Base-by-base conservation (phyloP, 1,140 invertebrate genomes). In the Drosophila kepulauana region DNA sequence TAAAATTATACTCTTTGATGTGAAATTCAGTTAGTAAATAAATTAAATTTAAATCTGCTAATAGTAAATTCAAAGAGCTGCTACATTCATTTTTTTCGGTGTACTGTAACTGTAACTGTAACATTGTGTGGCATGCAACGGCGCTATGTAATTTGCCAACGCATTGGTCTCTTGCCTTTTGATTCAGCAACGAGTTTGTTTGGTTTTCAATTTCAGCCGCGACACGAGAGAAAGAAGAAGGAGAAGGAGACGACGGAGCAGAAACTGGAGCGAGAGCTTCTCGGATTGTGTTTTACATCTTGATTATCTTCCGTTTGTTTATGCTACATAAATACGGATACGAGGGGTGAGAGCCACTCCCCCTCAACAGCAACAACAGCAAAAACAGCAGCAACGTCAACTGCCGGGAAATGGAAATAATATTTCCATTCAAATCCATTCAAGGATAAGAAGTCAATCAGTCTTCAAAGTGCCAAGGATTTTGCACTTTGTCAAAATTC, bases 391-490 rank as follows among this genome's bases (percentile, higher is more conserved):
- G 0, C 30, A 33, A 8, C 30, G 30, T 33, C 30, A 33, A 41
- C 11, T 43, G 73, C 70, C 25, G 20, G 52, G 57, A 80, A 85
- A 65, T 69, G 63, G 33, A 81, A 87, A 76, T 76, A 85, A 68
- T 75, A 89, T 89, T 88, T 90, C 81, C 78, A 90, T 89, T 90
- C 77, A 86, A 90, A 90, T 89, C 79, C 77, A 78, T 89, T 90
- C 86, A 86, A 89, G 78, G 78, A 89, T 89, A 89, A 89, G 86
- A 89, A 89, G 86, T 89, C 86, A 89, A 89, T 89, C 86, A 89
- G 86, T 80, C 86, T 89, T 90, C 81, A 89, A 89, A 90, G 86
- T 90, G 86, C 78, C 72, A 90, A 89, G 86, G 86, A 89, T 89
- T 89, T 88, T 78, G 84, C 86, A 90, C 86, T 89, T 86, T 91